These are phyloP conservation scores for Redunca redunca DNA, from an alignment of 2,113 vertebrate genomes.

Conservation along the genomic window DNA sequence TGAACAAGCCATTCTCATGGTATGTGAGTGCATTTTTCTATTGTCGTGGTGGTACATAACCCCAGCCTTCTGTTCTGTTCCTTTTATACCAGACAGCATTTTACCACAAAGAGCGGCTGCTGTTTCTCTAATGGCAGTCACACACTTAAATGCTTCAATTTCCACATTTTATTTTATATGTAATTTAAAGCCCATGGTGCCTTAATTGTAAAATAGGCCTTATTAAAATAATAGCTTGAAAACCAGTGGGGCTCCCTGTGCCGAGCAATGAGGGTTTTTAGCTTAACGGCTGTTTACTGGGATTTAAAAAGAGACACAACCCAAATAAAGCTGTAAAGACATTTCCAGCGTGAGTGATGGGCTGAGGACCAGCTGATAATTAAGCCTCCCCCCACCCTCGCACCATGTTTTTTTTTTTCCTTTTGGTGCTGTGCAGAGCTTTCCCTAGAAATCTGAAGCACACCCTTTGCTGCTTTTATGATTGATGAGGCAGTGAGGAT, in stretches of 20 bases:
- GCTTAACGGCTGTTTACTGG: constrained; percentile 83
- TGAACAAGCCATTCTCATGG: not conserved
- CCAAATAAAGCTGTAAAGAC: constrained; percentile 79
- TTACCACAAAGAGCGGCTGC: constrained; percentile 75
- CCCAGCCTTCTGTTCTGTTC: constrained; percentile 67
- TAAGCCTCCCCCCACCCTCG: constrained; percentile 55
- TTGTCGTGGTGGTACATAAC: not conserved
- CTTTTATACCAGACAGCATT: constrained; percentile 67
- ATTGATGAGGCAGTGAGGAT: constrained; percentile 84
- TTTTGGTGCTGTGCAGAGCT: constrained; percentile 73
- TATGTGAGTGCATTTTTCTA: not conserved
- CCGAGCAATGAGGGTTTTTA: constrained; percentile 77
- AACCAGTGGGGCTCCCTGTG: constrained; percentile 82
- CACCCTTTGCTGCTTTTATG: constrained; percentile 82
- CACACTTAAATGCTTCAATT: constrained; percentile 84
- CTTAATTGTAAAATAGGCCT: constrained; percentile 89
- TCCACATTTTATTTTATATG: constrained; percentile 87
- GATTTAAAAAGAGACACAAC: constrained; percentile 81
- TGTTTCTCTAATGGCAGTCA: constrained; percentile 77
- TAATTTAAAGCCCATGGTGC: constrained; percentile 88
- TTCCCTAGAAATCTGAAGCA: constrained; percentile 78
- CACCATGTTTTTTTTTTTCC: constrained; percentile 52
- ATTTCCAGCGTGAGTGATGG: constrained; percentile 80
- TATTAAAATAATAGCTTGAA: constrained; percentile 88
- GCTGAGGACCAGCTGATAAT: constrained; percentile 81